Evolutionary conservation across 2,888 invertebrate species (phyloP).

Genomic region (Chrysolina americana): DNA sequence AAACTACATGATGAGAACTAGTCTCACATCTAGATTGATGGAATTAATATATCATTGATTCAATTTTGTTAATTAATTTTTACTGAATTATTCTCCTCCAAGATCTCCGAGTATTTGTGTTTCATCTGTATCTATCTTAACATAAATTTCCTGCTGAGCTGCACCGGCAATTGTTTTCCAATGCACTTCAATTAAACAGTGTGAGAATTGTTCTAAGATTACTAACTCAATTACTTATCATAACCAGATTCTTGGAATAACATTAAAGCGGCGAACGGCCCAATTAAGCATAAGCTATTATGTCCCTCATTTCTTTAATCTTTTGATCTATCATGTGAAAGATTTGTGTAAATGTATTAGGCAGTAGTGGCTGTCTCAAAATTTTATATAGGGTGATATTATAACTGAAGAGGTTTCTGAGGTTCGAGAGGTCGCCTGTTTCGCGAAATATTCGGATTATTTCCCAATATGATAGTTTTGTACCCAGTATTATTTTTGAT

Average conservation of each 20-base stretch:
- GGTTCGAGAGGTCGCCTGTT: no score
- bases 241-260: slow-evolving; percentile 7
- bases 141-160: background rate
- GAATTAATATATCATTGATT: no score
- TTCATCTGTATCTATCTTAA: no score
- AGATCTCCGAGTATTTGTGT: no score
- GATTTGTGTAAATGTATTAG: background rate
- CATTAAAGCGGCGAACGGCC: background rate
- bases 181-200: background rate
- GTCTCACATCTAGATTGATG: no score
- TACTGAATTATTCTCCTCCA: no score
- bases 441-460: no score
- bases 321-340: slow-evolving; percentile 1
- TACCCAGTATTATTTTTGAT: no score
- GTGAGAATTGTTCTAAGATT: background rate
- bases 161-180: background rate
- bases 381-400: background rate
- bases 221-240: slow-evolving; percentile 7
- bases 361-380: background rate
- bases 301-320: slow-evolving; percentile 1
- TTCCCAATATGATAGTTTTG: no score
- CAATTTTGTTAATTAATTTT: no score
- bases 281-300: background rate
- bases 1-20: no score
- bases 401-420: background rate